phyloP scores from a whole-genome alignment of 2,797 vertebrate genomes.

The Sebastes umbrosus region DNA sequence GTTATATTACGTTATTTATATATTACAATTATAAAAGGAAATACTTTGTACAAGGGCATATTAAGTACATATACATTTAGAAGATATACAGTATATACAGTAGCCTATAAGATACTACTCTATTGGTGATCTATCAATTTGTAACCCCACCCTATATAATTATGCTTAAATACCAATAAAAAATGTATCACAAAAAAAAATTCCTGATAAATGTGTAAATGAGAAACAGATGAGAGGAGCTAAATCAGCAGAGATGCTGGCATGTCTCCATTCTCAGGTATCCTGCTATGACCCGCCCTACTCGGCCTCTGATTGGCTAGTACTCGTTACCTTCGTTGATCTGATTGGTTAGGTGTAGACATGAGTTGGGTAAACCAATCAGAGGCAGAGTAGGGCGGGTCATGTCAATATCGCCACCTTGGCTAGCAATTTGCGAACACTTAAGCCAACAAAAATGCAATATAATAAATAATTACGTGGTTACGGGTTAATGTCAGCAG shows the following conservation, averaged over 20 bases:
- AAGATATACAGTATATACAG: too few relatives aligned
- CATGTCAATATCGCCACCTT: not conserved
- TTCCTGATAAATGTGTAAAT: not conserved
- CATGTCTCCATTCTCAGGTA: not conserved
- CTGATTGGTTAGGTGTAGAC: not conserved
- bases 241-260: too few relatives aligned
- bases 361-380: not conserved
- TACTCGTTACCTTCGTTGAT: not conserved
- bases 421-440: not conserved
- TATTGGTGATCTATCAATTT: too few relatives aligned
- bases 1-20: too few relatives aligned
- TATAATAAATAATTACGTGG: not conserved
- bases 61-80: too few relatives aligned
- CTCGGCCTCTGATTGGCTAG: not conserved
- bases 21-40: too few relatives aligned
- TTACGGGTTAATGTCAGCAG: not conserved
- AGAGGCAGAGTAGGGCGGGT: accelerated
- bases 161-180: too few relatives aligned
- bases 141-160: too few relatives aligned
- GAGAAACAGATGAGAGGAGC: not conserved
- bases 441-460: not conserved
- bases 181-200: too few relatives aligned
- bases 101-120: too few relatives aligned
- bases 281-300: not conserved
- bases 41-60: too few relatives aligned